Percentiles rank a stretch among this genome's conserved stretches.
Evolutionary conservation across 2,888 invertebrate genomes (phyloP).

Genomic region (Petrolisthes manimaculis): DNA sequence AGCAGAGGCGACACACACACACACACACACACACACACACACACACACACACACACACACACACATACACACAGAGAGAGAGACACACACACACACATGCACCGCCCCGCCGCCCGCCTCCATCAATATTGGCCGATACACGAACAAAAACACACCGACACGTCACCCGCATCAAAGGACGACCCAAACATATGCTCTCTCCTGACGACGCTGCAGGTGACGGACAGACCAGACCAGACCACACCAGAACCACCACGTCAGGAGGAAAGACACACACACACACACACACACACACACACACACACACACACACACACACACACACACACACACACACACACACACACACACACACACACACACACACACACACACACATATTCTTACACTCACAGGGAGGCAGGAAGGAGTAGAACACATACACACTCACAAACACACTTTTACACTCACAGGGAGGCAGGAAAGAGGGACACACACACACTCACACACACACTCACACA

Average conservation of each 20-base stretch:
- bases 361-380: background rate
- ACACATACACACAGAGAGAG: constrained; percentile 4
- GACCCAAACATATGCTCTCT: too few relatives aligned
- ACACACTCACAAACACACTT: constrained; percentile 7
- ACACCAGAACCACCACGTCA: background rate
- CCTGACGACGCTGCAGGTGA: too few relatives aligned
- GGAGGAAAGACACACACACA: constrained; percentile 12
- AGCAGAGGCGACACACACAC: too few relatives aligned
- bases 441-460: background rate
- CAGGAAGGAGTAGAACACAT: background rate
- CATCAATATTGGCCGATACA: background rate
- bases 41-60: too few relatives aligned
- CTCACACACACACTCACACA: background rate
- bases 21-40: too few relatives aligned
- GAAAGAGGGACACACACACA: background rate
- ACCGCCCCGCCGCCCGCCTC: too few relatives aligned
- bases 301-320: constrained; percentile 28
- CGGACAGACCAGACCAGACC: background rate
- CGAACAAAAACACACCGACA: constrained; percentile 9
- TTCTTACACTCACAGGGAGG: background rate
- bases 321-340: constrained; percentile 18
- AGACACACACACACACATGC: constrained; percentile 9
- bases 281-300: constrained; percentile 28
- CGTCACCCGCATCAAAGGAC: background rate
- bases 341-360: background rate